phyloP scores from a whole-genome alignment of 2,113 vertebrate species.

The Rhadina sibilatrix region DNA sequence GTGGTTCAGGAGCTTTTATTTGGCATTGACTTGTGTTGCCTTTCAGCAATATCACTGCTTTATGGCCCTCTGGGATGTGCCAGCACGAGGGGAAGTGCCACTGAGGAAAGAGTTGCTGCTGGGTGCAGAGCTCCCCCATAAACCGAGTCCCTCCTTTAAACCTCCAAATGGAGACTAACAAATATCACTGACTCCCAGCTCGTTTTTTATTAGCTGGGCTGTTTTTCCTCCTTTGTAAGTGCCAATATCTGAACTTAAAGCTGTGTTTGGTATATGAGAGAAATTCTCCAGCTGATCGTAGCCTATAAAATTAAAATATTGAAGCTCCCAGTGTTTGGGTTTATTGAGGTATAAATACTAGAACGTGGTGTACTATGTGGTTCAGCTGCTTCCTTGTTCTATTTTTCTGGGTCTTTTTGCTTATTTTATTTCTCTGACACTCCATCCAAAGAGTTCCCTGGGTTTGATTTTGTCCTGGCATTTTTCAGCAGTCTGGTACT shows the following conservation, averaged over 20 bases:
- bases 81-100: fast-evolving
- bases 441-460: not conserved
- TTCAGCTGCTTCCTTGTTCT: constrained; percentile 1
- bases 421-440: not conserved
- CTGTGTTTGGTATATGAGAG: not conserved
- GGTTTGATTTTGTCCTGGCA: not conserved
- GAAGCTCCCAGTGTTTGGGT: not conserved
- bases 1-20: not conserved
- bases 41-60: not conserved
- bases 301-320: constrained; percentile 8
- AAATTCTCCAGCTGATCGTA: not conserved
- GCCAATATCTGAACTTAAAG: not conserved
- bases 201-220: not conserved
- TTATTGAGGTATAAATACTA: constrained; percentile 25
- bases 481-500: constrained; percentile 11
- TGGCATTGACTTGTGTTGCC: not conserved
- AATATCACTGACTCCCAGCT: not conserved
- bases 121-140: not conserved
- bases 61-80: not conserved
- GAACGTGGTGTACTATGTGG: not conserved
- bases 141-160: not conserved
- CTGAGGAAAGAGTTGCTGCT: not conserved
- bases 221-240: not conserved
- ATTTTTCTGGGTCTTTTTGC: not conserved
- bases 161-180: not conserved